Base-by-base conservation (phyloP, 2,113 vertebrate genomes). In the Ammodytes dubius region DNA sequence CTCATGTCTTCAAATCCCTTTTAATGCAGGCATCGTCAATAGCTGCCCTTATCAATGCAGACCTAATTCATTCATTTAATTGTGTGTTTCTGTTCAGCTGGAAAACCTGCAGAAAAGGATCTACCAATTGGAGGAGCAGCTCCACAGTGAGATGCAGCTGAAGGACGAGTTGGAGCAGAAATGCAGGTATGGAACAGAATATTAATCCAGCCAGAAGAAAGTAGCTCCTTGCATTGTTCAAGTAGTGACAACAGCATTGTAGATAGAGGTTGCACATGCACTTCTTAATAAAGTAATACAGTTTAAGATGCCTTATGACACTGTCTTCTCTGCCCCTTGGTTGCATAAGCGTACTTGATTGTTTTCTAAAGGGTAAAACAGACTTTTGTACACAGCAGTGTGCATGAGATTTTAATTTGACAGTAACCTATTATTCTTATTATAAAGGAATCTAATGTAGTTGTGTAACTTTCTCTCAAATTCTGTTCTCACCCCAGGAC, bases 121-220 rank as follows among this genome's bases (percentile, higher is more conserved):
- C 79, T 97, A 97, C 89, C 96, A 98, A 74, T 95, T 99, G 82
- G 97, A 99, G 92, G 98, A 99, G 92, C 97, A 99, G 82, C 95
- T 99, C 59, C 97, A 99, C 91, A 96, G 96, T 91, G 98, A 99
- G 95, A 99, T 99, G 95, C 97, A 99, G 68, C 90, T 97, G 77
- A 99, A 99, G 94, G 98, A 99, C 89, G 98, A 99, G 94, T 95
- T 99, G 95, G 98, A 99, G 84, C 97, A 99, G 70, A 99, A 98
- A 90, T 99, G 96, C 97, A 97, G 98, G 98, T 99, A 80, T n/a
- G 84, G n/a, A 71, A 39, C 13, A 10, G 10, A 2, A 10, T 6
- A 14, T 53, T 65, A 15, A 12, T 4, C 40, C 43, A 14, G 9
- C 43, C 3, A 46, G 1, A n/a, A 35, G 59, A 43, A 37, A 3